Evolutionary conservation across 2,888 invertebrate species (phyloP), one percentile per base, ranked within the genome.

Genomic region (Glyphotaelius pellucidus): DNA sequence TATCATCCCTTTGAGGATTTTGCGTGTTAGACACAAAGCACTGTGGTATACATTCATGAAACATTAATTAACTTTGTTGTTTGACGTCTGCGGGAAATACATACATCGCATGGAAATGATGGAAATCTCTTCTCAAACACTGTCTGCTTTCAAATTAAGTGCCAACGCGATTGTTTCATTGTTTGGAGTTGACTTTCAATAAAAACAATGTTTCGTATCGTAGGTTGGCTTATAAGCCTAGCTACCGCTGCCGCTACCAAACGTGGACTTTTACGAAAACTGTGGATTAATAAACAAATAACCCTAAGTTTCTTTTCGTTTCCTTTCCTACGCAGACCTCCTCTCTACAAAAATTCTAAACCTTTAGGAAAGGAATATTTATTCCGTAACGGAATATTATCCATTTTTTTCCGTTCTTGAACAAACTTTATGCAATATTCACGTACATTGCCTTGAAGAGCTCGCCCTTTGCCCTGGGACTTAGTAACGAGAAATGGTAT

Each of bases 361-460:
- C n/a, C 2, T n/a, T 9, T 25, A n/a, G 25, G 9, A 67, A 67
- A 67, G 67, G 67, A n/a, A 67, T 9, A 67, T 67, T 25, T 67
- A 25, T n/a, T 67, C 67, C 25, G 25, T 67, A 67, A 25, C 67
- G 5, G 67, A 67, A 9, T 9, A 25, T 67, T 67, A 7, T 67
- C 9, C n/a, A 14, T 14, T 52, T 67, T 67, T 67, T 52, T 52
- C 7, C 19, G 19, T 52, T 67, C n/a, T n/a, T 67, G 1, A 67
- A 67, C 25, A 67, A 67, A 67, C 9, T 83, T 83, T 38, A 83
- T 83, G 38, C 83, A 83, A 83, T 83, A 83, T 83, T 83, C 83
- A 83, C 83, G 11, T 19, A 25, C 35, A 32, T 35, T 32, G 83
- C 83, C 32, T 31, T 25, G 38, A 83, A 32, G 38, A 19, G 38